Percentiles rank a stretch among this genome's conserved stretches.
Conservation (phyloP, 2,888 invertebrate genomes). For the Sclerodermus sp. region DNA sequence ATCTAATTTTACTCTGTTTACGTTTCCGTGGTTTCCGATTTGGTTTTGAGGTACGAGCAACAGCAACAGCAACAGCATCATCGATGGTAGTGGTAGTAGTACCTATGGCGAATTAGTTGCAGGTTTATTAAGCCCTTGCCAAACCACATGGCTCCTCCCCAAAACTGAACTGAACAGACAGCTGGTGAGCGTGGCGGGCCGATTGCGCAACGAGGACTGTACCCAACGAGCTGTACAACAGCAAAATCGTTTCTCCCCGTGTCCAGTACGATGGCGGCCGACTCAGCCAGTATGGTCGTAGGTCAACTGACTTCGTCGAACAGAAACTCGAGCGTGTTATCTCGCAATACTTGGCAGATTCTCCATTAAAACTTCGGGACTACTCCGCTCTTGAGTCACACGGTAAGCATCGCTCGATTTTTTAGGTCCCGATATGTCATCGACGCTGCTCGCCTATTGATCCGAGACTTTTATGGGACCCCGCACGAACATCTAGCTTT, state of each 20-base stretch:
- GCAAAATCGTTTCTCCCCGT: slow-evolving; percentile 17
- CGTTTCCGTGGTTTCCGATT: too few relatives aligned
- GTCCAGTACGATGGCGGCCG: neutral
- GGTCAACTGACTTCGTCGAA: neutral
- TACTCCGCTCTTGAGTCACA: slow-evolving; percentile 6
- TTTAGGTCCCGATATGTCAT: slow-evolving; percentile 28
- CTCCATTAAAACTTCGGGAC: slow-evolving; percentile 23
- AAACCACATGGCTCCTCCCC: too few relatives aligned
- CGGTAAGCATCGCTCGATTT: slow-evolving; percentile 3
- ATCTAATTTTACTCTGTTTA: too few relatives aligned
- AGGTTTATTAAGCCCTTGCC: too few relatives aligned
- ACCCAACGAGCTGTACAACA: neutral
- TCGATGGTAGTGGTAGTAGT: too few relatives aligned
- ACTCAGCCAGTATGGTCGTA: neutral
- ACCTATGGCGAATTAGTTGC: too few relatives aligned
- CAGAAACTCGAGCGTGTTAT: slow-evolving; percentile 9
- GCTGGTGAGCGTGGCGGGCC: slow-evolving; percentile 42
- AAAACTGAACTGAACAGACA: slow-evolving; percentile 30
- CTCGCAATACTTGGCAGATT: slow-evolving; percentile 7
- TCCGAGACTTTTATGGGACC: too few relatives aligned
- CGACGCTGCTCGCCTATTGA: too few relatives aligned
- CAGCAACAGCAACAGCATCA: too few relatives aligned
- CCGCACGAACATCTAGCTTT: too few relatives aligned
- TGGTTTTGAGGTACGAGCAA: too few relatives aligned
- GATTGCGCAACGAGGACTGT: slow-evolving; percentile 35